Evolutionary conservation across 1,140 invertebrate species (phyloP).

Genomic region (Stenopsyche tienmushanensis): DNA sequence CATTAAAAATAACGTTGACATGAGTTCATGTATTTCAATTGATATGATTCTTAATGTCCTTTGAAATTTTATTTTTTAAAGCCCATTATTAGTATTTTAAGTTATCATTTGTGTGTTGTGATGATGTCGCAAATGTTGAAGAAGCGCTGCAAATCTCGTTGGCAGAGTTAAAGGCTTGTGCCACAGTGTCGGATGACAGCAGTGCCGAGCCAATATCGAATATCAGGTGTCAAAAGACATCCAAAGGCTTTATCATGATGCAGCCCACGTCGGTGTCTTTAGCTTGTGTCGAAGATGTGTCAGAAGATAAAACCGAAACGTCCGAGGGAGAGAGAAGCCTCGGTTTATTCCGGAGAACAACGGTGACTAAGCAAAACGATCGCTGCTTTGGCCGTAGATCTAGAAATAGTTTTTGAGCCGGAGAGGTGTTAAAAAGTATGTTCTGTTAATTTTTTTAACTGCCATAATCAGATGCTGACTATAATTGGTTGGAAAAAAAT

Average conservation of each 20-base stretch:
- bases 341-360: conserved; percentile 13
- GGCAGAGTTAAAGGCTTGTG: background rate
- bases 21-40: too few species aligned
- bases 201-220: conserved; percentile 15
- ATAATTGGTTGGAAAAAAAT: too few species aligned
- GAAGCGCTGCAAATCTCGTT: background rate
- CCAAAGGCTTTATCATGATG: conserved; percentile 31
- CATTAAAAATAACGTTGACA: too few species aligned
- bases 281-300: conserved; percentile 28
- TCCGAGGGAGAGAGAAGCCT: conserved; percentile 12
- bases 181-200: conserved; percentile 20
- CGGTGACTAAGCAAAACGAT: conserved; percentile 12
- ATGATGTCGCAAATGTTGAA: background rate
- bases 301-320: conserved; percentile 34
- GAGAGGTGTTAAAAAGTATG: conserved; percentile 8
- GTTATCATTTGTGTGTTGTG: background rate
- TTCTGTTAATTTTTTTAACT: too few species aligned
- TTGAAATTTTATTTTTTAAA: too few species aligned
- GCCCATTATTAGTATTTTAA: too few species aligned
- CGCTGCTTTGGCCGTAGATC: too few species aligned
- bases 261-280: conserved; percentile 31
- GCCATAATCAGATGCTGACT: too few species aligned
- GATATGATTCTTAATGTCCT: too few species aligned
- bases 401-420: background rate
- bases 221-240: conserved; percentile 40